These are phyloP conservation scores for Drosophila lini DNA, from an alignment of 1,140 invertebrate genomes.

Conservation along the genomic window DNA sequence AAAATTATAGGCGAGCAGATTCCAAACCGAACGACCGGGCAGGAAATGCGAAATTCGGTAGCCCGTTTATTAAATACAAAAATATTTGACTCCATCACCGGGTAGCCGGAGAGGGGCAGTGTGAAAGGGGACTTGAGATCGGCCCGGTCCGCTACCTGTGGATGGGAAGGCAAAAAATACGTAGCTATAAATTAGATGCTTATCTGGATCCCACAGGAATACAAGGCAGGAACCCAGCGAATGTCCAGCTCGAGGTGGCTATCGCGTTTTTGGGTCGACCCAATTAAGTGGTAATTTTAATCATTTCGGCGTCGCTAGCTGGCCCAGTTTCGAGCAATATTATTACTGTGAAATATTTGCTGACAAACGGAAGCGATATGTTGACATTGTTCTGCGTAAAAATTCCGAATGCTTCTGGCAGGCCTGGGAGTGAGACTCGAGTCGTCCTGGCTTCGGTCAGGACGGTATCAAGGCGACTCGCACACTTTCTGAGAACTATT, in stretches of 20 bases:
- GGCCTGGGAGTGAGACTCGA: conserved; percentile 17
- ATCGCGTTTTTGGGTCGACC: conserved; percentile 38
- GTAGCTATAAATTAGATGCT: conserved; percentile 78
- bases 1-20: conserved; percentile 63
- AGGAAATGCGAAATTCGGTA: conserved; percentile 83
- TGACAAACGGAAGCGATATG: conserved; percentile 79
- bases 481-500: conserved; percentile 21
- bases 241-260: conserved; percentile 56
- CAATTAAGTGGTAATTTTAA: conserved; percentile 83
- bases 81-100: conserved; percentile 33
- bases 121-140: background rate
- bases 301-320: conserved; percentile 51
- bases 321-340: conserved; percentile 24
- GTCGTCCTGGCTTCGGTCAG: background rate
- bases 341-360: conserved; percentile 48
- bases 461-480: background rate
- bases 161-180: conserved; percentile 42
- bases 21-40: conserved; percentile 15
- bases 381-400: conserved; percentile 73
- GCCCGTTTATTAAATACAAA: conserved; percentile 72
- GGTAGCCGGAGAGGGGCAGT: background rate
- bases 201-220: conserved; percentile 53
- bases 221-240: conserved; percentile 7
- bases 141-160: conserved; percentile 30
- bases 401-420: conserved; percentile 35